A percentile compares a stretch with the other conserved stretches of the same genome.
These are phyloP conservation scores for Luehdorfia chinensis DNA, from an alignment of 1,140 invertebrate genomes.

Conservation along the genomic window DNA sequence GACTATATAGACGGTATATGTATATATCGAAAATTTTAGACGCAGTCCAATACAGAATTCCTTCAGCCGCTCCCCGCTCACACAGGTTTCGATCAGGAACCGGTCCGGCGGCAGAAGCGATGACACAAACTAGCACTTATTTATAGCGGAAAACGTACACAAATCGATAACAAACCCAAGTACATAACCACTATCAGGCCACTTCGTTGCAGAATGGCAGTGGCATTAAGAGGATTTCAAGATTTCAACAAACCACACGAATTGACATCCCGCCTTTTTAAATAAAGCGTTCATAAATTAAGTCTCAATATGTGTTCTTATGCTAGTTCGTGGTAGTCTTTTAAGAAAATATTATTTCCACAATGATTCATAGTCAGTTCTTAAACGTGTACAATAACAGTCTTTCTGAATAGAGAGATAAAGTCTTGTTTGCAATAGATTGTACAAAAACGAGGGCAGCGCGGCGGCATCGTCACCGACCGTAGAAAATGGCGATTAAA, in stretches of 20 bases:
- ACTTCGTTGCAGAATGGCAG: neutral
- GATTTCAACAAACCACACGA: too few species aligned
- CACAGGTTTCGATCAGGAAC: constrained; percentile 55
- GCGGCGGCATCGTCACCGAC: constrained; percentile 68
- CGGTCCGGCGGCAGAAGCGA: constrained; percentile 46
- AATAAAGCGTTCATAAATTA: too few species aligned
- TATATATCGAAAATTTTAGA: too few species aligned
- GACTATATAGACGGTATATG: too few species aligned
- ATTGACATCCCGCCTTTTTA: too few species aligned
- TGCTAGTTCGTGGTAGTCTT: constrained; percentile 27
- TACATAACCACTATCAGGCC: too few species aligned
- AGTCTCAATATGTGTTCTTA: too few species aligned
- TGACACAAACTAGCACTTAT: constrained; percentile 72
- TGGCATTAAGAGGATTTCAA: too few species aligned
- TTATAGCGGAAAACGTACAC: constrained; percentile 72
- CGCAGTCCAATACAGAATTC: too few species aligned
- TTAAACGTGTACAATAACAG: constrained; percentile 36
- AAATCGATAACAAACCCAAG: constrained; percentile 68
- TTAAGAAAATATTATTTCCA: constrained; percentile 54
- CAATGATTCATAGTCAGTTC: constrained; percentile 63
- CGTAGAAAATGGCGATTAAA: constrained; percentile 75
- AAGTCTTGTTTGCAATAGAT: constrained; percentile 58
- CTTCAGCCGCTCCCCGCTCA: constrained; percentile 37
- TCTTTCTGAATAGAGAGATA: constrained; percentile 55
- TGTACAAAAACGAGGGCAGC: constrained; percentile 61